Conservation (phyloP, 2,113 vertebrate genomes). For the Nipponia nippon region DNA sequence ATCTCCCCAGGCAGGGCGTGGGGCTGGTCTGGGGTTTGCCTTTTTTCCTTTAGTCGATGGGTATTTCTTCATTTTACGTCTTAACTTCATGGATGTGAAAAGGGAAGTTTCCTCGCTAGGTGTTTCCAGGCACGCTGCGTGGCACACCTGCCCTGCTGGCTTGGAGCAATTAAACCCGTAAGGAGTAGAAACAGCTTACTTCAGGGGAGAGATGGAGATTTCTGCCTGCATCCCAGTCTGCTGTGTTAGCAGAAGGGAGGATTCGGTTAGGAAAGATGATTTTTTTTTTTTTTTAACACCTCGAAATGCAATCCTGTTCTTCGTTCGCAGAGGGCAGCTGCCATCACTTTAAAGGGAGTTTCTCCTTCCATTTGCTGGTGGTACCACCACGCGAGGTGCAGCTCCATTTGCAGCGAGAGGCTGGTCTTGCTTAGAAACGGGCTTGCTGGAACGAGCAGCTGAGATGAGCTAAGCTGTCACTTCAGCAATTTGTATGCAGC, state of each 20-base stretch:
- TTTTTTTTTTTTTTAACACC: background rate
- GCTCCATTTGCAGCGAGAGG: slow-evolving; percentile 50
- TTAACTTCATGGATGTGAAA: background rate
- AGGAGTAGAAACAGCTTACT: background rate
- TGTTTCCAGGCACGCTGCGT: fast-evolving
- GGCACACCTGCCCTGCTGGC: background rate
- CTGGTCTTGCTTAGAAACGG: background rate
- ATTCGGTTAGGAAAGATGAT: background rate
- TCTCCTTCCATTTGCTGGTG: slow-evolving; percentile 57
- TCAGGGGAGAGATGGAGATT: background rate
- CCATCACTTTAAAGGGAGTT: slow-evolving; percentile 41
- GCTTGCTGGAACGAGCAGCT: background rate
- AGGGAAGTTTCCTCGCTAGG: background rate
- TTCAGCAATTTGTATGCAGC: background rate
- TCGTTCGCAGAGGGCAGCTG: background rate
- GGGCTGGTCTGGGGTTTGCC: background rate
- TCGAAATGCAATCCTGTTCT: background rate
- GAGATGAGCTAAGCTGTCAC: slow-evolving; percentile 35
- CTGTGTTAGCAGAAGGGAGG: background rate
- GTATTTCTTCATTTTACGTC: background rate
- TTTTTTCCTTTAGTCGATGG: background rate
- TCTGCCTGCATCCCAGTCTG: background rate
- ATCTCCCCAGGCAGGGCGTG: fast-evolving
- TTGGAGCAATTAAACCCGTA: background rate
- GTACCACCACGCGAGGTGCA: slow-evolving; percentile 25